Conservation (phyloP, 2,888 invertebrate species). For the Acleris laterana region DNA sequence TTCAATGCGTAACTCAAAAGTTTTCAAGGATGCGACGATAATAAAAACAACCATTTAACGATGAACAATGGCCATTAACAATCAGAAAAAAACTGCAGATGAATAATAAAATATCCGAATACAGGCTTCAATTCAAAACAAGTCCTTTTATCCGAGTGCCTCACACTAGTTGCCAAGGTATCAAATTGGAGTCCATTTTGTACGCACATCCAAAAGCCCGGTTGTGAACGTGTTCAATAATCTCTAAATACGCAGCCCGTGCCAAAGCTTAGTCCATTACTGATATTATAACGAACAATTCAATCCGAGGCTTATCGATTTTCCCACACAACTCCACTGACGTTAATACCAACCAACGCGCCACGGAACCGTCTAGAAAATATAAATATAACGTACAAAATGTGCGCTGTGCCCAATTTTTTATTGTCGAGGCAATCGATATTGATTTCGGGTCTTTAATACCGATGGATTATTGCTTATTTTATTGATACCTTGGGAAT, state of each 20-base stretch:
- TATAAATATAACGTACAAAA: slow-evolving; percentile 67
- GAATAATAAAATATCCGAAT: too few relatives aligned
- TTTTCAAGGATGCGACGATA: too few relatives aligned
- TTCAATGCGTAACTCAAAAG: too few relatives aligned
- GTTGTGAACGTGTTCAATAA: too few relatives aligned
- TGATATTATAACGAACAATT: slow-evolving; percentile 12
- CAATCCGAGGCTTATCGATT: slow-evolving; percentile 18
- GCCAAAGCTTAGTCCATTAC: slow-evolving; percentile 6
- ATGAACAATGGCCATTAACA: too few relatives aligned
- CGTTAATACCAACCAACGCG: slow-evolving; percentile 52
- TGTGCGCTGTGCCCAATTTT: slow-evolving; percentile 78
- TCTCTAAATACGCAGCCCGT: background rate
- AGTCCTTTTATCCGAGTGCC: too few relatives aligned
- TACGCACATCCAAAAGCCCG: too few relatives aligned
- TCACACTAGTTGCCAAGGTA: too few relatives aligned
- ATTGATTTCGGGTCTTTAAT: slow-evolving; percentile 84
- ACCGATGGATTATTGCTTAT: slow-evolving; percentile 82
- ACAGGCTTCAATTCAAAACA: too few relatives aligned
- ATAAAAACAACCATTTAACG: too few relatives aligned
- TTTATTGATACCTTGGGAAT: slow-evolving; percentile 83
- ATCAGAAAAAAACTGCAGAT: too few relatives aligned
- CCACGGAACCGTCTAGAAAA: slow-evolving; percentile 78
- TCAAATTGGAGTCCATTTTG: too few relatives aligned
- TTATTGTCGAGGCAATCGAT: slow-evolving; percentile 83
- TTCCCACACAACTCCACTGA: slow-evolving; percentile 26